Conservation (phyloP, 2,888 invertebrate species). For the Imbricaverruca yamaguchii region DNA sequence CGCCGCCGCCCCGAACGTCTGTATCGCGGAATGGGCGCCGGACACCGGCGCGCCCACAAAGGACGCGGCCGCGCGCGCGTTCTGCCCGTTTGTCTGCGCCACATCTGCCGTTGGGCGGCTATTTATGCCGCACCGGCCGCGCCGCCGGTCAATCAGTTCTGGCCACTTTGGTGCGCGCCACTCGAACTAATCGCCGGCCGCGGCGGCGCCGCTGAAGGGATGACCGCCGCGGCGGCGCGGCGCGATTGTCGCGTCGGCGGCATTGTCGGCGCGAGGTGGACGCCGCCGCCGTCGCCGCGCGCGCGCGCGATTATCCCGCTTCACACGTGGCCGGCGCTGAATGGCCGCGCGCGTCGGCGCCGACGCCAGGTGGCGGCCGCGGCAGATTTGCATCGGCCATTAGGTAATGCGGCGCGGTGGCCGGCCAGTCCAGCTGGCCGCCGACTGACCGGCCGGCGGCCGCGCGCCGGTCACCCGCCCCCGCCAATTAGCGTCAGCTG, state of each 20-base stretch:
- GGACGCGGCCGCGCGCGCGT: neutral
- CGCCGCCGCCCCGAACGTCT: neutral
- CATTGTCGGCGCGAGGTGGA: slow-evolving; percentile 1
- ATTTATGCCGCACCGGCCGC: neutral
- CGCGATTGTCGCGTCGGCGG: neutral
- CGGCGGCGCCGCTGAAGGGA: neutral
- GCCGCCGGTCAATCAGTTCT: neutral
- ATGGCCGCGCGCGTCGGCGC: neutral
- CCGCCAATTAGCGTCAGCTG: neutral
- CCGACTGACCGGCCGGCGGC: neutral
- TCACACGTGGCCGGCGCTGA: neutral
- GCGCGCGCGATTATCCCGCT: neutral
- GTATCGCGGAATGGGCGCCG: neutral
- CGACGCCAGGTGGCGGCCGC: neutral
- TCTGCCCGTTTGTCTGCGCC: neutral
- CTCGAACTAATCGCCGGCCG: neutral
- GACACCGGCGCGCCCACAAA: neutral
- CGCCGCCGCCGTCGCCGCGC: too few relatives aligned
- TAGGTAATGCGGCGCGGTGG: neutral
- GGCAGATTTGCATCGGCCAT: slow-evolving; percentile 1
- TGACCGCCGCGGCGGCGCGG: neutral
- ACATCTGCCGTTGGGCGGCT: neutral
- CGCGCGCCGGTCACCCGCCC: neutral
- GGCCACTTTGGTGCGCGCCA: neutral
- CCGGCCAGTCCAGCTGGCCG: neutral